Evolutionary conservation across 2,113 vertebrate genomes (phyloP).

Genomic region (Aplodontia rufa): DNA sequence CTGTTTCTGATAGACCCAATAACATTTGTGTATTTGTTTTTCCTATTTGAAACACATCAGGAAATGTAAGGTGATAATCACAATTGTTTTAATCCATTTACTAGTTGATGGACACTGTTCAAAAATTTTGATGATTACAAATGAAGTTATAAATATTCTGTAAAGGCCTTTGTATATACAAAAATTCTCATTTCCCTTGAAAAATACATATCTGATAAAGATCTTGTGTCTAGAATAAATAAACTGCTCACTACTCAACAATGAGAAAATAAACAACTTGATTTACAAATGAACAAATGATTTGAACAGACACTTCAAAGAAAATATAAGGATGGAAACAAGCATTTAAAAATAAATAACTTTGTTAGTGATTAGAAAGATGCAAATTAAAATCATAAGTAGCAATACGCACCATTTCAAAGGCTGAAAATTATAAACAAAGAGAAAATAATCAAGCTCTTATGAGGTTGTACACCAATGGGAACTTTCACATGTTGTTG

Average conservation of each 20-base stretch:
- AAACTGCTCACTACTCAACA: constrained; percentile 4
- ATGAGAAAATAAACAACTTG: neutral
- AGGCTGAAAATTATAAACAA: neutral
- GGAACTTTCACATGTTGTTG: neutral
- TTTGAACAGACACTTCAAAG: neutral
- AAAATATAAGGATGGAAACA: neutral
- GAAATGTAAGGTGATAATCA: neutral
- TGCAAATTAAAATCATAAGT: neutral
- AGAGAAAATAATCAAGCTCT: constrained; percentile 11
- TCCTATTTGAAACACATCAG: neutral
- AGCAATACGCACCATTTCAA: neutral
- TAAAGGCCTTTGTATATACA: neutral
- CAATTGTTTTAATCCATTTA: neutral
- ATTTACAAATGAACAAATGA: neutral
- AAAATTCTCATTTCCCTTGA: constrained; percentile 10
- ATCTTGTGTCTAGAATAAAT: constrained; percentile 19
- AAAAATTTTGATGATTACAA: constrained; percentile 26
- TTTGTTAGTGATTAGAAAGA: constrained; percentile 1
- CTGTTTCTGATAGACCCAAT: neutral
- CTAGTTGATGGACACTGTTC: neutral
- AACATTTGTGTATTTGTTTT: neutral
- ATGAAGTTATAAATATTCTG: constrained; percentile 14
- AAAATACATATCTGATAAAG: constrained; percentile 23
- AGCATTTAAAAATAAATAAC: neutral
- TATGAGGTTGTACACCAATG: neutral